Evolutionary conservation across 2,797 vertebrate genomes (phyloP), one percentile per base, ranked within the genome.

Genomic region (Hafferia zeledoni): DNA sequence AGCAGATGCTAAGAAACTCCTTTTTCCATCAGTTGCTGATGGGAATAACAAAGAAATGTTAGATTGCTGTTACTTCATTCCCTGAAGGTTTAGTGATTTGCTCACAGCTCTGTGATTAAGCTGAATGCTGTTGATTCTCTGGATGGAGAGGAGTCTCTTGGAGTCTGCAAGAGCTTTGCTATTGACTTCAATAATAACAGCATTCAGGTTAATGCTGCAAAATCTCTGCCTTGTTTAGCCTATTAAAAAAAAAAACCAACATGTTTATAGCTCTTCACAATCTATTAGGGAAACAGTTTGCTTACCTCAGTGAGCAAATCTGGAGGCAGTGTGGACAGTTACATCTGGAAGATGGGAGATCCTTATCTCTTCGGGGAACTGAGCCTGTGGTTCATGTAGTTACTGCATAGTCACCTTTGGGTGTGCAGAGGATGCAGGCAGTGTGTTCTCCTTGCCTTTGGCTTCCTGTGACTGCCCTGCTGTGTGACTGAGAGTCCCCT

Each of bases 201-300:
- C 56, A 52, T 71, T 84, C 30, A 63, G 64, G 59, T 68, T 88
- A 91, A 79, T 65, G 61, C 70, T 90, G 80, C 56, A 91, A 87
- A 88, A 90, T 67, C 67, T 86, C 82, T 70, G 61, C 47, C 72
- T 88, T 88, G 43, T 86, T 92, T 83, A 87, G 59, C 50, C 41
- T 53, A 22, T 49, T 64, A 17, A 77, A 72, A 67, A 75, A 17
- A 27, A 1, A 0, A 0, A 10, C 9, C 11, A 12, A 12, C 17
- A 49, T 56, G 31, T 59, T 83, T 71, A 25, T 37, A 65, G 64
- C 57, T 95, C 65, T 93, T 65, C 69, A 65, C 27, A 59, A 17
- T 56, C 79, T 60, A 23, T 83, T 67, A 87, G 56, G 52, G 67
- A 91, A 88, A 33, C 33, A 43, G 46, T 85, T 85, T 35, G 33